Evolutionary conservation across 1,140 invertebrate species (phyloP), one percentile per base, ranked within the genome.

Genomic region (Palaemon carinicauda): DNA sequence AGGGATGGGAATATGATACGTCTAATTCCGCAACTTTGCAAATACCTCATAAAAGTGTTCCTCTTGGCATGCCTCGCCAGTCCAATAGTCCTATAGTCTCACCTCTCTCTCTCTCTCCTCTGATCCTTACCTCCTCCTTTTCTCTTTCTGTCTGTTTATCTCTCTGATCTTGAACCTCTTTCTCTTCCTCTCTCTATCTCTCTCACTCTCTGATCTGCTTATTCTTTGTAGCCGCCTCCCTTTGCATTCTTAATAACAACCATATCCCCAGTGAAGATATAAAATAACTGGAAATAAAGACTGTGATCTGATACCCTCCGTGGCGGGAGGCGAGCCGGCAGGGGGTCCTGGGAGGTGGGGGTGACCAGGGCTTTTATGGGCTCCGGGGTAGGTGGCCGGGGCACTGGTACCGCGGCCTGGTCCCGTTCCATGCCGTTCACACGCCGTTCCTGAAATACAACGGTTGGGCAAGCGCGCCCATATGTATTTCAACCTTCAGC

Each of bases 271-370:
- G 33, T 41, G 50, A 80, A 69, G 54, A 71, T 80, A 73, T 86
- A 86, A 86, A 86, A 86, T 86, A 86, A 53, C 69, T 54, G 27
- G 84, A 86, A 86, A 86, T 86, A 86, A 86, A 80, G 84, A 80
- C 78, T 73, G 84, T 86, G 84, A 86, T 86, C 78, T 86, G 84
- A 74, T 86, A 86, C 77, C 83, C 60, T 71, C 24, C 29, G 33
- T 27, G 78, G 31, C 74, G 54, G 83, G 84, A 74, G 77, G 75
- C 52, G 65, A 86, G 52, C 56, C 78, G 52, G 84, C 84, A 52
- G 84, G 84, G 84, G 84, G 84, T 86, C 84, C 41, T 50, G 33
- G 83, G 83, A 27, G 41, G 53, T 33, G 27, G 60, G 53, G 75
- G 74, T 19, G 24, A 56, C 29, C 54, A 56, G 69, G 65, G 65